Conservation (phyloP, 2,797 vertebrate species). For the Buceros bicornis region DNA sequence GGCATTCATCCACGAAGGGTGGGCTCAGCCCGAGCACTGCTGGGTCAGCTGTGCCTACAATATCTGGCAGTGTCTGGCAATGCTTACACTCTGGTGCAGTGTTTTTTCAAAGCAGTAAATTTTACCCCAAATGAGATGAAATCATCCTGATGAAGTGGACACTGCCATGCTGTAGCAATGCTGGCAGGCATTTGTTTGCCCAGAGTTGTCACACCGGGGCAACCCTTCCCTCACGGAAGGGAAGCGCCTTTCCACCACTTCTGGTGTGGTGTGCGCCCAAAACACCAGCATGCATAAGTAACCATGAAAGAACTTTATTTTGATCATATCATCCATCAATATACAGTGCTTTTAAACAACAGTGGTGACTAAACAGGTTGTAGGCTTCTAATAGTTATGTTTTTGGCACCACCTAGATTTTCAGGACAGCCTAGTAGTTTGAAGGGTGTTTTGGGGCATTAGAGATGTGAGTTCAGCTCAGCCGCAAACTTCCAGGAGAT, state of each 20-base stretch:
- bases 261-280: accelerated
- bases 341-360: background rate
- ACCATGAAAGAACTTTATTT: background rate
- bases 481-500: background rate
- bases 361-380: background rate
- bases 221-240: background rate
- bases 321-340: background rate
- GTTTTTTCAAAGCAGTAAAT: background rate
- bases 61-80: background rate
- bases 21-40: accelerated
- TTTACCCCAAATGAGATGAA: background rate
- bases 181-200: background rate
- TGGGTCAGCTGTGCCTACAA: accelerated
- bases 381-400: background rate
- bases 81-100: accelerated
- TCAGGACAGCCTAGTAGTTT: background rate
- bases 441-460: background rate
- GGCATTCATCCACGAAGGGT: background rate
- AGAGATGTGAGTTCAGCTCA: background rate
- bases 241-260: background rate
- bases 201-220: no score
- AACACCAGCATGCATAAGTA: background rate
- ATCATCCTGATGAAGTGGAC: background rate
- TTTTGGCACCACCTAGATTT: background rate
- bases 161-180: background rate